These are phyloP conservation scores for Mythimna lalbum DNA, from an alignment of 2,888 invertebrate genomes.

Conservation along the genomic window DNA sequence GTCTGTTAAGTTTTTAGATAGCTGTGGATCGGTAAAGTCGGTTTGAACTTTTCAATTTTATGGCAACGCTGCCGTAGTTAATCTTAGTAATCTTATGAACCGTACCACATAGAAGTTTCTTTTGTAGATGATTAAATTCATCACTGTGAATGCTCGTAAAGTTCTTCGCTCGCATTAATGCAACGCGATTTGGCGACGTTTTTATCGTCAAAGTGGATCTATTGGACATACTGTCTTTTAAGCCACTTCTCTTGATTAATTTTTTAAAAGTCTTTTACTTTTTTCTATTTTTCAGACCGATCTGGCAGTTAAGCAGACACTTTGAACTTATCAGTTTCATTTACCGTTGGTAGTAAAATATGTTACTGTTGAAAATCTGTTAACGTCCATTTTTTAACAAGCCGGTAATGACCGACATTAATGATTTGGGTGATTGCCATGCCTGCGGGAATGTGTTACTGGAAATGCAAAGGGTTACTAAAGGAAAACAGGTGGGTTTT, in stretches of 20 bases:
- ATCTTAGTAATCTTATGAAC: conserved; percentile 47
- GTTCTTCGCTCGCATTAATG: conserved; percentile 58
- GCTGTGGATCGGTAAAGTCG: conserved; percentile 32
- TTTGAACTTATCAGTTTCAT: conserved; percentile 13
- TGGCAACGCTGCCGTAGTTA: conserved; percentile 48
- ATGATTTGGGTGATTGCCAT: neutral
- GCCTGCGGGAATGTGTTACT: too few relatives aligned
- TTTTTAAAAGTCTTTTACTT: conserved; percentile 17
- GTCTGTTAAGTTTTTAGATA: conserved; percentile 49
- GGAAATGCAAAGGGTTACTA: too few relatives aligned
- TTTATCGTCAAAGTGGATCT: conserved; percentile 44
- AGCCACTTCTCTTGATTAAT: conserved; percentile 39
- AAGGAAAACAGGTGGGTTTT: too few relatives aligned
- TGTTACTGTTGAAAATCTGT: neutral
- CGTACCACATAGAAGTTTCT: conserved; percentile 47
- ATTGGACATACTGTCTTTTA: conserved; percentile 36
- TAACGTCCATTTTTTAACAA: conserved; percentile 1
- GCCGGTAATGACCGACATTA: neutral
- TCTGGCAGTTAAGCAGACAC: conserved; percentile 6
- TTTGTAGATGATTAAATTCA: conserved; percentile 53
- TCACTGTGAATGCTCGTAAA: conserved; percentile 52
- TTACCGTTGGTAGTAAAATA: conserved; percentile 4
- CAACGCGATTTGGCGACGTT: conserved; percentile 37
- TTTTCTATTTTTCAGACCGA: neutral
- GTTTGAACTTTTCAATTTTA: conserved; percentile 55